These are phyloP conservation scores for Palythoa caribaeorum DNA, from an alignment of 92 coral and sea anemone genomes.

Conservation along the genomic window DNA sequence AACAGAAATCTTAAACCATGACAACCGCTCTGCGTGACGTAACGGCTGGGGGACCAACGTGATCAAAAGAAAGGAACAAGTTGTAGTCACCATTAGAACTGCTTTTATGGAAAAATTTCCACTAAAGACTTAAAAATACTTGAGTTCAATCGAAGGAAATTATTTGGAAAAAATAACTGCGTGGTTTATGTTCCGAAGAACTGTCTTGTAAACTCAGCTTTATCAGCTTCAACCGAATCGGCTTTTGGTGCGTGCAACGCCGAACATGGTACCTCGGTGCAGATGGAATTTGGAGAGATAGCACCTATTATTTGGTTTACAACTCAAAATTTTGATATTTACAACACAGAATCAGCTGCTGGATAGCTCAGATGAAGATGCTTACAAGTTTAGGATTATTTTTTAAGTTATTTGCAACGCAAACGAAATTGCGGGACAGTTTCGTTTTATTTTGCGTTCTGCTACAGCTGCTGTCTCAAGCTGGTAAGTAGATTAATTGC, in stretches of 20 bases:
- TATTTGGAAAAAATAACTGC: not conserved
- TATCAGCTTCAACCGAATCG: not conserved
- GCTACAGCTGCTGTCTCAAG: slow-evolving; percentile 11
- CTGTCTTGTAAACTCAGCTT: not conserved
- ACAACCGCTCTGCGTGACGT: slow-evolving; percentile 85
- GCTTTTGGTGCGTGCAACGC: not conserved
- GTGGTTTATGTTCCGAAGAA: not conserved
- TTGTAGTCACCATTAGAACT: slow-evolving; percentile 12
- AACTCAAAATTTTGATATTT: slow-evolving; percentile 5
- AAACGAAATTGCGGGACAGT: slow-evolving; percentile 68
- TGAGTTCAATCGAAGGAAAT: not conserved
- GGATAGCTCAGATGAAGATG: slow-evolving; percentile 33
- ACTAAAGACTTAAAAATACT: not conserved
- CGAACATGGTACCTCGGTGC: slow-evolving; percentile 63
- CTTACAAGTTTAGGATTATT: not conserved
- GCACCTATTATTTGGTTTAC: slow-evolving; percentile 5
- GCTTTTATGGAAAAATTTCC: slow-evolving; percentile 1
- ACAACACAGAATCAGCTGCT: slow-evolving; percentile 27
- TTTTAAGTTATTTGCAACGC: slow-evolving; percentile 26
- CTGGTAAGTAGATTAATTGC: slow-evolving; percentile 34
- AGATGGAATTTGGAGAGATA: slow-evolving; percentile 78
- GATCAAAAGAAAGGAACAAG: slow-evolving; percentile 49
- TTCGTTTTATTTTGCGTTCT: slow-evolving; percentile 35
- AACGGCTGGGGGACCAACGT: slow-evolving; percentile 72
- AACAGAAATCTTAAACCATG: slow-evolving; percentile 70